Evolutionary conservation across 2,888 invertebrate genomes (phyloP).

Genomic region (Chaitophorus viminalis): DNA sequence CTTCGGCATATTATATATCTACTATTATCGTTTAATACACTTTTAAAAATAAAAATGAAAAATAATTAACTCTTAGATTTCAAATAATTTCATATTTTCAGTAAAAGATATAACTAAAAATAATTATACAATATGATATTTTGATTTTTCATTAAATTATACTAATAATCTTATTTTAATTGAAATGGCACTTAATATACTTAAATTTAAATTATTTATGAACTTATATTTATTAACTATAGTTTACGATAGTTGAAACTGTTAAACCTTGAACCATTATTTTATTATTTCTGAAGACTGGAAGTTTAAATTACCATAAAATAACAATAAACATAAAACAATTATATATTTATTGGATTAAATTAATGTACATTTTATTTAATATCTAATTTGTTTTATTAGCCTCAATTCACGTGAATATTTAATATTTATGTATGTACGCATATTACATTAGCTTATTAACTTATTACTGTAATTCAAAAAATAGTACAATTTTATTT

Average conservation of each 20-base stretch:
- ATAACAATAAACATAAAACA: conserved; percentile 23
- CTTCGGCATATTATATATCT: no score
- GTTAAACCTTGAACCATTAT: conserved; percentile 1
- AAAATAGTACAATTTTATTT: neutral
- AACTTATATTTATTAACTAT: no score
- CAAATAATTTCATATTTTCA: no score
- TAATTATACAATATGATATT: no score
- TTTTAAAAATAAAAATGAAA: no score
- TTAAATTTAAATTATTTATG: no score
- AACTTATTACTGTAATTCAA: neutral
- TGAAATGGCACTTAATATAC: no score
- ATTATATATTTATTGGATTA: neutral
- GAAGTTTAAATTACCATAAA: conserved; percentile 36
- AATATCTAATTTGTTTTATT: conserved; percentile 28
- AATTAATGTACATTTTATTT: conserved; percentile 33
- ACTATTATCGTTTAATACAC: no score
- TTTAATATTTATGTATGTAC: neutral
- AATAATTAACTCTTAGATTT: no score
- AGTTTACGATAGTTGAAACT: conserved; percentile 12
- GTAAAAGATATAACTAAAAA: no score
- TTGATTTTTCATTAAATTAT: no score
- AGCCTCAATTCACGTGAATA: neutral
- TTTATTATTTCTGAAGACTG: neutral
- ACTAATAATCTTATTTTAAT: no score
- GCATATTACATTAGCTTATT: conserved; percentile 24